Evolutionary conservation across 2,113 vertebrate species (phyloP), one percentile per base, ranked within the genome.

Genomic region (Pseudorectes ferrugineus): DNA sequence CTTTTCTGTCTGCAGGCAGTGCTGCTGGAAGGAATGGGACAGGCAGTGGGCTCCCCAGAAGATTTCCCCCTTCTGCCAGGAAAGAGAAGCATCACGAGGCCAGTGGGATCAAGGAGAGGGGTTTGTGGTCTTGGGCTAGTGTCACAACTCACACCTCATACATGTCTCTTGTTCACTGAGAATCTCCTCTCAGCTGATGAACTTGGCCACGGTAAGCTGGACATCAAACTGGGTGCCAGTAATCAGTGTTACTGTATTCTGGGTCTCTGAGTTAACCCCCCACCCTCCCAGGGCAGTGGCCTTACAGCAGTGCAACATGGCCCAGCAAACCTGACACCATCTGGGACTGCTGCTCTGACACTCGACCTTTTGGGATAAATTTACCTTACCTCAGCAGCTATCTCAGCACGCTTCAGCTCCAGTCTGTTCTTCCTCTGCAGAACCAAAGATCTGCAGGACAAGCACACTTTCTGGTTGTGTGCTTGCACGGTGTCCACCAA

Each of bases 11-110:
- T 38, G 29, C 46, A 70, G 65, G 36, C 6, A 7, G 45, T 36
- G 24, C 31, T 54, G 19, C 22, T 5, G 5, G 31, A 23, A 93
- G 9, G 14, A 83, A 28, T 26, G 8, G 8, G 20, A 40, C 29
- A 51, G 29, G 20, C 6, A 33, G 5, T 2, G 22, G 12, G 12
- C 1, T 83, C 12, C n/a, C 49, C 0, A 0, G 5, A 75, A 61
- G 11, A 42, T 14, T 66, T 35, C 4, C 5, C 11, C 9, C 6
- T 66, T 35, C 38, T 3, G 1, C 3, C n/a, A n/a, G 68, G 12
- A 74, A 24, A 65, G 3, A 7, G 21, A 52, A 17, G 8, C 5
- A n/a, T 24, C 33, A 23, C 6, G 1, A 5, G 14, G 5, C 4
- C 1, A 4, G 28, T 58, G 35, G 36, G 28, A 46, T 29, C 28